Evolutionary conservation across 1,140 invertebrate species (phyloP).

Genomic region (Manduca sexta): DNA sequence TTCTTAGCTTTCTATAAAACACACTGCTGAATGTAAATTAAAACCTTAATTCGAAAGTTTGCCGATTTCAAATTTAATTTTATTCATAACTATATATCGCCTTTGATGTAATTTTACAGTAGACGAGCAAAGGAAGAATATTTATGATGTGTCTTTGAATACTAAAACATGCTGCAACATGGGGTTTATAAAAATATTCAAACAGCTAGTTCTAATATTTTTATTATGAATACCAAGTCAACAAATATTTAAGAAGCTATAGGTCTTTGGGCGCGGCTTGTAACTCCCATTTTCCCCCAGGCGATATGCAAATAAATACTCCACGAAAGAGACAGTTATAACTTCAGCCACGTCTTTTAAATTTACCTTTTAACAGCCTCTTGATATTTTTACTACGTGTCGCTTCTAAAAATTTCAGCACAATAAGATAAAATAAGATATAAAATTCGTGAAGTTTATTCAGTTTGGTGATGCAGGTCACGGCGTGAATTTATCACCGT

Average conservation of each 20-base stretch:
- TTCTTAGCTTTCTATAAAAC: conserved; percentile 2
- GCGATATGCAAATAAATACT: conserved; percentile 24
- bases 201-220: not conserved
- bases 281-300: conserved; percentile 11
- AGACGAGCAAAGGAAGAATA: not conserved
- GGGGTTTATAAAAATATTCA: no score
- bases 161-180: no score
- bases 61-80: no score
- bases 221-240: conserved; percentile 5
- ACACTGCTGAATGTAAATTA: not conserved
- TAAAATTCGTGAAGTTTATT: conserved; percentile 42
- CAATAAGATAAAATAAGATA: conserved; percentile 40
- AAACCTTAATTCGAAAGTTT: not conserved
- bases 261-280: conserved; percentile 3
- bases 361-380: conserved; percentile 57
- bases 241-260: conserved; percentile 3
- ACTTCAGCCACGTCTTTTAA: conserved; percentile 47
- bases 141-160: not conserved
- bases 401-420: conserved; percentile 44
- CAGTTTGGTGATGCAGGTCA: conserved; percentile 49
- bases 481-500: conserved; percentile 50
- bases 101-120: no score
- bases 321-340: conserved; percentile 25
- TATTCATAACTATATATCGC: no score
- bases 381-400: conserved; percentile 59